These are phyloP conservation scores for Heterohyrax brucei DNA, from an alignment of 2,797 vertebrate genomes.

Conservation along the genomic window DNA sequence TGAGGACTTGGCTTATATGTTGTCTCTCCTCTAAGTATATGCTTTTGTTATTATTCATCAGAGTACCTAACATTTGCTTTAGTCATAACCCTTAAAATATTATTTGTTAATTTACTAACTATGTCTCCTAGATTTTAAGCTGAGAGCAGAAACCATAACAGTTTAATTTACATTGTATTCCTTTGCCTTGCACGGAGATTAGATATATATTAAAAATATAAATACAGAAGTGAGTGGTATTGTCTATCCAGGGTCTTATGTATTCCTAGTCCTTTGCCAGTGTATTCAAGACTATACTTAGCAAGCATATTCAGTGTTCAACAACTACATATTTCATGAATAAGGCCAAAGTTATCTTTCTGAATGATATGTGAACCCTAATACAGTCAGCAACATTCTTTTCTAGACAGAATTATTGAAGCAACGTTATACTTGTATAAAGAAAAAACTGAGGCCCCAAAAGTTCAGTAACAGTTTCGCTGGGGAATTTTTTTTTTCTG, in stretches of 20 bases:
- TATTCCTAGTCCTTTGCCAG: constrained; percentile 17
- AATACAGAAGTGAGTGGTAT: not conserved
- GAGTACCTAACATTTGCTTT: constrained; percentile 22
- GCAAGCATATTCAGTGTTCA: not conserved
- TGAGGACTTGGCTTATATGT: constrained; percentile 24
- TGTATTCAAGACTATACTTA: not conserved
- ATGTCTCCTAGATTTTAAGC: constrained; percentile 54
- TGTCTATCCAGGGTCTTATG: not conserved
- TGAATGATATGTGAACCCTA: not conserved
- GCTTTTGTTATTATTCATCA: not conserved
- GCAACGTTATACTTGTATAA: constrained; percentile 19
- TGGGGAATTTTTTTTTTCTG: not conserved
- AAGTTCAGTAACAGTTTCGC: constrained; percentile 40
- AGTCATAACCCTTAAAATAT: not conserved
- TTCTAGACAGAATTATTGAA: not conserved
- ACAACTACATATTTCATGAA: constrained; percentile 19
- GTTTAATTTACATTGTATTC: constrained; percentile 41
- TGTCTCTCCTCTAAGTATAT: constrained; percentile 22
- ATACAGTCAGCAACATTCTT: not conserved
- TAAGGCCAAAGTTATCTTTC: constrained; percentile 51
- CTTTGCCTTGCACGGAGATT: constrained; percentile 31
- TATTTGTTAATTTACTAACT: constrained; percentile 31
- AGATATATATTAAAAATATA: constrained; percentile 47
- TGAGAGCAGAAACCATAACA: not conserved
- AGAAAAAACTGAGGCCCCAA: not conserved